Evolutionary conservation across 2,113 vertebrate species (phyloP).

Genomic region (Platichthys stellatus): DNA sequence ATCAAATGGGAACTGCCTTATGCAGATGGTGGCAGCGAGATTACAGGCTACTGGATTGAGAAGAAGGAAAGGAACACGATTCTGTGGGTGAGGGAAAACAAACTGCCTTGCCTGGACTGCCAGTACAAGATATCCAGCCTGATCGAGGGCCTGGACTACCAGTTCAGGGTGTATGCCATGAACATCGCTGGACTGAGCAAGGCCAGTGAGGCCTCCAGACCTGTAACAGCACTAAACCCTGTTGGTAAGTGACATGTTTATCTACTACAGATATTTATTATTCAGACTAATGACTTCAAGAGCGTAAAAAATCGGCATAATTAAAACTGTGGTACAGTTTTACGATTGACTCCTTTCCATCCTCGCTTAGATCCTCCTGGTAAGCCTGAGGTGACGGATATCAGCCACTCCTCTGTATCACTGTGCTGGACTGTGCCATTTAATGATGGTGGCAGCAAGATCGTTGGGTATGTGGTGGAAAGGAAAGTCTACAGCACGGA

Average conservation of each 20-base stretch:
- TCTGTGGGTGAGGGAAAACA: slow-evolving; percentile 98
- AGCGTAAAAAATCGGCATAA: neutral
- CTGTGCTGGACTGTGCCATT: slow-evolving; percentile 91
- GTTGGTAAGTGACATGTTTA: slow-evolving; percentile 86
- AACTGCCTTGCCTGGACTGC: slow-evolving; percentile 92
- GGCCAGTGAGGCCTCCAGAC: slow-evolving; percentile 96
- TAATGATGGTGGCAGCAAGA: slow-evolving; percentile 95
- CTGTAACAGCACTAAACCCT: slow-evolving; percentile 93
- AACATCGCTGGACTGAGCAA: slow-evolving; percentile 97
- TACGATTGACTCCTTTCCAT: neutral
- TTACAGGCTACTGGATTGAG: slow-evolving; percentile 98
- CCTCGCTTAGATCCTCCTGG: slow-evolving; percentile 88
- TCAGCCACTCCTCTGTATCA: slow-evolving; percentile 91
- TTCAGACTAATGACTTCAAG: neutral
- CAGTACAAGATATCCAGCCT: slow-evolving; percentile 91
- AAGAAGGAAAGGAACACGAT: slow-evolving; percentile 99
- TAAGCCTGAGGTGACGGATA: slow-evolving; percentile 93
- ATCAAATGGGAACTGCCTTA: slow-evolving; percentile 98
- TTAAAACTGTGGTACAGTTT: neutral
- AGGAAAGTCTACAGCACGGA: slow-evolving; percentile 88
- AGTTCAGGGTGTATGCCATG: slow-evolving; percentile 96
- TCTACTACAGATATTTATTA: neutral
- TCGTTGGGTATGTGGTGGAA: slow-evolving; percentile 93
- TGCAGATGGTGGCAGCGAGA: slow-evolving; percentile 94
- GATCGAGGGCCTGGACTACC: slow-evolving; percentile 97